Evolutionary conservation across 35 echinoderm and acorn worm species (phyloP).

Genomic region (Chiridota heheva): DNA sequence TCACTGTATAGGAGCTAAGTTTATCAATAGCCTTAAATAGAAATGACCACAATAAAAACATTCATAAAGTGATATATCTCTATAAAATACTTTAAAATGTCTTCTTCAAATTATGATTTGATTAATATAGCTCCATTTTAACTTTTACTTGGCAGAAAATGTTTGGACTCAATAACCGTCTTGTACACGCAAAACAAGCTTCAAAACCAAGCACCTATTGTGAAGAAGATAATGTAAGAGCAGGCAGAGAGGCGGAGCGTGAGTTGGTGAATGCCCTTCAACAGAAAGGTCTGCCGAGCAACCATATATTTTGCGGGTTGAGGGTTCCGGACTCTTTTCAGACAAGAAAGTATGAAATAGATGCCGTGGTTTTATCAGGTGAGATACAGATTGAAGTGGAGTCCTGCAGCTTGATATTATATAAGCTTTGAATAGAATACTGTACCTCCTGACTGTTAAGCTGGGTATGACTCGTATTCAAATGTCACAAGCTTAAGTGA

Average conservation of each 20-base stretch:
- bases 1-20: too few relatives aligned
- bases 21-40: too few relatives aligned
- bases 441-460: too few relatives aligned
- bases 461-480: too few relatives aligned
- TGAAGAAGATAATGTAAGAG: conserved; percentile 73
- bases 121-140: neutral
- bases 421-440: too few relatives aligned
- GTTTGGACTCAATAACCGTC: conserved; percentile 69
- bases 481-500: too few relatives aligned
- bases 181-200: conserved; percentile 82
- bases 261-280: conserved; percentile 46
- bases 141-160: too few relatives aligned
- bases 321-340: conserved; percentile 87
- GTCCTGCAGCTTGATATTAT: too few relatives aligned
- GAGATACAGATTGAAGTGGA: too few relatives aligned
- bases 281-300: conserved; percentile 53
- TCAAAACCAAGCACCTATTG: conserved; percentile 53
- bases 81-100: too few relatives aligned
- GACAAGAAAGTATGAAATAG: conserved; percentile 88
- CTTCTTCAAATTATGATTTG: neutral
- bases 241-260: conserved; percentile 75
- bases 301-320: conserved; percentile 68
- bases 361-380: conserved; percentile 89
- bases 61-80: too few relatives aligned
- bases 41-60: too few relatives aligned